Percentiles rank a stretch among this genome's conserved stretches.
These are phyloP conservation scores for Mungos mungo DNA, from an alignment of 2,113 vertebrate genomes.

Conservation along the genomic window DNA sequence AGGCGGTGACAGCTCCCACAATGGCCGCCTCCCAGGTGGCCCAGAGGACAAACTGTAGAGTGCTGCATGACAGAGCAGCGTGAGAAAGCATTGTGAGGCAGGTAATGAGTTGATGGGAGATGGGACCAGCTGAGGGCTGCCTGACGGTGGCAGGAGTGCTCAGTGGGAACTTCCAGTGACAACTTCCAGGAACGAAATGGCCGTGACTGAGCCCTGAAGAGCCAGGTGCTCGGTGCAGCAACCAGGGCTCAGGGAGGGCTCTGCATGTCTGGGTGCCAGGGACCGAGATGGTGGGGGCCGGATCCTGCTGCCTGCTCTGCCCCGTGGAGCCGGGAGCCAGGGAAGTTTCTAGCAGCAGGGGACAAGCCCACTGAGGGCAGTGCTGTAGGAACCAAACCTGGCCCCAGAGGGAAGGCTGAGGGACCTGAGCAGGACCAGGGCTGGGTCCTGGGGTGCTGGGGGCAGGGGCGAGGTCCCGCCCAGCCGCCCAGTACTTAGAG, in stretches of 20 bases:
- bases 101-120: neutral
- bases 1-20: neutral
- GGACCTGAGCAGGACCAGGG: neutral
- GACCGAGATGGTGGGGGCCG: accelerated
- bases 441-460: neutral
- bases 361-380: neutral
- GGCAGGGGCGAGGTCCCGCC: neutral
- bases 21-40: accelerated
- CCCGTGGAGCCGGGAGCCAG: neutral
- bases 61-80: accelerated
- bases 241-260: accelerated
- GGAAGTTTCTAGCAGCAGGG: neutral
- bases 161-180: accelerated
- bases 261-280: accelerated
- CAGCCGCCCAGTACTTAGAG: slow-evolving; percentile 75
- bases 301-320: neutral
- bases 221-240: accelerated
- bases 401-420: neutral
- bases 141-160: neutral
- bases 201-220: too few species aligned
- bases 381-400: neutral
- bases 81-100: accelerated
- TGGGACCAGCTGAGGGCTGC: neutral
- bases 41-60: accelerated
- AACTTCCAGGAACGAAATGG: neutral